Evolutionary conservation across 2,888 invertebrate genomes (phyloP), one percentile per base, ranked within the genome.

Genomic region (Drosophila multiciliata): DNA sequence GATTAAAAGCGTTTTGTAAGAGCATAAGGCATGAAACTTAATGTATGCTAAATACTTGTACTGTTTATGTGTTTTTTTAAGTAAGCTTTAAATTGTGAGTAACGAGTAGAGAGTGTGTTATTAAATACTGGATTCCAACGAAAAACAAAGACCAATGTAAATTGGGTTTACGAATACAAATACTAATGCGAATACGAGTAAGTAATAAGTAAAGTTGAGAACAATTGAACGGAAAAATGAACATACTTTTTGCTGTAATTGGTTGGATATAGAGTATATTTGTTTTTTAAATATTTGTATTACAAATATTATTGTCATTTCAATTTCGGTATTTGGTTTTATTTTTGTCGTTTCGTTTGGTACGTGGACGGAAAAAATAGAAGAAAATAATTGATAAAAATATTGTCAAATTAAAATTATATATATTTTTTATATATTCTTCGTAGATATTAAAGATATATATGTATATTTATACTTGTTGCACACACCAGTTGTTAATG

Each of bases 221-320:
- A 52, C 23, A 52, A 66, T 69, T 57, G 3, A 66, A 79, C 62
- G 62, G 29, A 79, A 80, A 57, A 66, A 74, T 72, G n/a, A 71
- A 87, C 90, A 81, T 87, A 87, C 90, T 90, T 87, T 83, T 90
- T 87, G 84, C 89, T 85, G 82, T 77, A 64, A 76, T 78, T 89
- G 64, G 71, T 85, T 66, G 63, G 36, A 73, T 66, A 66, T 74
- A 38, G 23, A 32, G 52, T 62, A 40, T 42, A 33, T 49, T 29
- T 58, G 54, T 55, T 54, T 55, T 45, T 70, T 48, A 15, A 2
- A 8, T 45, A 23, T 53, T 63, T 49, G 38, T 54, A 50, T 68
- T 72, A 57, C 48, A 76, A 36, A 49, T 61, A 61, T 66, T 50
- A 50, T 70, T 63, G 23, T 57, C 29, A 58, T 68, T 67, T 42